Conservation (phyloP, 1,140 invertebrate species). For the Tetraneura akinire region DNA sequence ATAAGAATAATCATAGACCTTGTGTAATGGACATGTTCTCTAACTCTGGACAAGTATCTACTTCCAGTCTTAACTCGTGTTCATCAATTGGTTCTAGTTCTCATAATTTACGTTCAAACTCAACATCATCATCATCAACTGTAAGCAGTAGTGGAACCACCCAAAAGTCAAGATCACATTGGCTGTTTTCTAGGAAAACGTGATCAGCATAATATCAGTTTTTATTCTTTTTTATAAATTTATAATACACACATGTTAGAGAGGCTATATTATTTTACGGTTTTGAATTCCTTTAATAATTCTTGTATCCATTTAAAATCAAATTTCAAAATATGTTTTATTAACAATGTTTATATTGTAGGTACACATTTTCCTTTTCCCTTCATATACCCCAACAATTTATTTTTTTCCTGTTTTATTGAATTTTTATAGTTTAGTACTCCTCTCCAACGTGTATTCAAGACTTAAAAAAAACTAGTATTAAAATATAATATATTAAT, state of each 20-base stretch:
- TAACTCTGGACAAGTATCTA: slow-evolving; percentile 59
- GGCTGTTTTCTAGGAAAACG: slow-evolving; percentile 60
- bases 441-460: too few relatives aligned
- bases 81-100: slow-evolving; percentile 59
- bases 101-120: slow-evolving; percentile 60
- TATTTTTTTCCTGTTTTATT: too few relatives aligned
- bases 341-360: too few relatives aligned
- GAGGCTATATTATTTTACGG: slow-evolving; percentile 6
- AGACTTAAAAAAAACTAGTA: too few relatives aligned
- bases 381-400: too few relatives aligned
- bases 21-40: slow-evolving; percentile 62
- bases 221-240: background rate
- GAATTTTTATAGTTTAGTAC: too few relatives aligned
- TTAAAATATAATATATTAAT: too few relatives aligned
- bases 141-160: slow-evolving; percentile 57
- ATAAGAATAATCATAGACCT: slow-evolving; percentile 58
- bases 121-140: slow-evolving; percentile 56
- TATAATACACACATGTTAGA: background rate
- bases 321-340: too few relatives aligned
- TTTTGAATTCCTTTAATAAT: background rate
- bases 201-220: background rate
- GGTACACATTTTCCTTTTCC: too few relatives aligned
- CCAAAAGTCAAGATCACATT: slow-evolving; percentile 58
- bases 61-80: slow-evolving; percentile 61
- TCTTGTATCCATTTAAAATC: too few relatives aligned